Evolutionary conservation across 2,888 invertebrate species (phyloP), one percentile per base, ranked within the genome.

Genomic region (Trichogramma dendrolimi): DNA sequence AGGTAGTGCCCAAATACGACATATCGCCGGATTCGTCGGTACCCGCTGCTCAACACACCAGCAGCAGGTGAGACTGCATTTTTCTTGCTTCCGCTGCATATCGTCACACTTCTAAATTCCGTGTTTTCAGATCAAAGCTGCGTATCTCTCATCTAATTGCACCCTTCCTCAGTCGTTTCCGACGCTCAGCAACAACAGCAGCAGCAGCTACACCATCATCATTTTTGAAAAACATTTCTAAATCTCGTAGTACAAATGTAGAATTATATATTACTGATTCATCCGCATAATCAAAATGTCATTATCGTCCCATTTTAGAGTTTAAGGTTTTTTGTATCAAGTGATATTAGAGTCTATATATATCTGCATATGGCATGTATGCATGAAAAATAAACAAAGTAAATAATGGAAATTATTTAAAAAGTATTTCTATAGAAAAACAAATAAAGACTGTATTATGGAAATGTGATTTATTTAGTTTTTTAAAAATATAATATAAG

Each of bases 101-200:
- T 27, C 27, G 2, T 27, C 27, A 27, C 27, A 27, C 14, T 52
- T 44, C 41, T 14, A 48, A 4, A 53, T 47, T 58, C 46, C 72
- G 67, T 58, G 41, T 69, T 78, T 75, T 61, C 81, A 86, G 86
- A 72, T 73, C 83, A 71, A 82, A 81, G 68, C 78, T 82, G 60
- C 81, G 83, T 27, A 74, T 86, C 44, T 81, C 83, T 10, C 82
- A 79, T 69, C 75, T 86, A 55, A 76, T 86, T 68, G 73, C 82
- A 63, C 84, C 86, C 1, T 75, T 86, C 40, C 39, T 65, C 10
- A 64, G 61, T 8, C 54, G 61, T 10, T 46, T 65, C 6, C 66
- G 49, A 14, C 65, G 10, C 47, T 27, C 55, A 55, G 38, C 11
- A n/a, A 4, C 11, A 7, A 38, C 41, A 5, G 27, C 27, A 27